Evolutionary conservation across 2,888 invertebrate species (phyloP).

Genomic region (Drosophila aldrichi): DNA sequence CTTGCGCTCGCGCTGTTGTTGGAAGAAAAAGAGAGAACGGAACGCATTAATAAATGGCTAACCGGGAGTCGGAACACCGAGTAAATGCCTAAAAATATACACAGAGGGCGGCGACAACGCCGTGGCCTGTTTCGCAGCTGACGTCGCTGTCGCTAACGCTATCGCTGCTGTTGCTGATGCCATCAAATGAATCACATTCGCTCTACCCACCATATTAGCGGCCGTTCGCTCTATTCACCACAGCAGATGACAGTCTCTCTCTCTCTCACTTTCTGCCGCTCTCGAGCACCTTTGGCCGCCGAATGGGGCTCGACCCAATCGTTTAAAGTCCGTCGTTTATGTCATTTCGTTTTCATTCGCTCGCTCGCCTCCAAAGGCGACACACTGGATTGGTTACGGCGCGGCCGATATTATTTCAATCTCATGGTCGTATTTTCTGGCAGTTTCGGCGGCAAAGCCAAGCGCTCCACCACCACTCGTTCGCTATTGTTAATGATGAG

Average conservation of each 20-base stretch:
- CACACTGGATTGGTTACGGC: constrained; percentile 2
- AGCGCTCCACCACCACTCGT: constrained; percentile 28
- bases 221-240: constrained; percentile 31
- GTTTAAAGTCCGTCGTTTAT: constrained; percentile 47
- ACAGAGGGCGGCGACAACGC: constrained; percentile 39
- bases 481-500: constrained; percentile 27
- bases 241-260: constrained; percentile 11
- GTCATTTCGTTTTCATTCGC: constrained; percentile 72
- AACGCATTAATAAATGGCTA: constrained; percentile 42
- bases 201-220: constrained; percentile 47
- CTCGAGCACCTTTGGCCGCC: constrained; percentile 15
- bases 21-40: constrained; percentile 28
- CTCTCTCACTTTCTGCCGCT: background rate
- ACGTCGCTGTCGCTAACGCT: constrained; percentile 8
- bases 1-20: constrained; percentile 92
- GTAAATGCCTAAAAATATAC: constrained; percentile 54
- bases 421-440: constrained; percentile 64
- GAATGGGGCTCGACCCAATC: constrained; percentile 30
- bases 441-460: constrained; percentile 61
- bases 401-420: constrained; percentile 9
- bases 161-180: constrained; percentile 36
- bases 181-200: constrained; percentile 53
- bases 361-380: constrained; percentile 33
- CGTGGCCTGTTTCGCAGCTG: constrained; percentile 29
- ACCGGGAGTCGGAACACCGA: constrained; percentile 37